Conservation (phyloP, 2,113 vertebrate species). For the Scatophagus argus region DNA sequence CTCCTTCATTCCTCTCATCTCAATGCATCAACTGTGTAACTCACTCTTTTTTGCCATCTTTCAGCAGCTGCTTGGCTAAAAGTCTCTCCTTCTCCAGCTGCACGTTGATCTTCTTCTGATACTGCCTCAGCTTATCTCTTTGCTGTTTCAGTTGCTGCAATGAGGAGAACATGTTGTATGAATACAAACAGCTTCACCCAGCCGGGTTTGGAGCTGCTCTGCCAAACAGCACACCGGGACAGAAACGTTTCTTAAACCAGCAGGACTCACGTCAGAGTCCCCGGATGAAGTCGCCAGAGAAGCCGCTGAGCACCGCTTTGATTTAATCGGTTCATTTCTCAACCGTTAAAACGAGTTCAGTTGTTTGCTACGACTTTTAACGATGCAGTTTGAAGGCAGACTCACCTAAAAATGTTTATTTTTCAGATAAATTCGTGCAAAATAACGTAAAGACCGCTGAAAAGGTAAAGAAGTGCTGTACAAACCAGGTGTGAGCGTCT, state of each 20-base stretch:
- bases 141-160: constrained; percentile 96
- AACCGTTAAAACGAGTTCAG: neutral
- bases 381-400: neutral
- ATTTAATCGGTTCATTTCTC: neutral
- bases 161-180: neutral
- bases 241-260: neutral
- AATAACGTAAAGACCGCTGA: accelerated
- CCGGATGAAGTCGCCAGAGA: neutral
- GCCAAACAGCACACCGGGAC: neutral
- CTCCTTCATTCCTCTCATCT: no score
- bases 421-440: accelerated
- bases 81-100: constrained; percentile 89
- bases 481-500: accelerated
- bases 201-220: no score
- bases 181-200: no score
- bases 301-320: neutral
- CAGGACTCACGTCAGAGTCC: neutral
- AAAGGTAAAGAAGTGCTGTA: accelerated
- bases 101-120: constrained; percentile 89
- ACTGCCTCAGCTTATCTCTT: constrained; percentile 93
- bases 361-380: neutral
- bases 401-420: neutral
- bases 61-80: constrained; percentile 91
- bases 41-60: constrained; percentile 93
- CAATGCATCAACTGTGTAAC: no score